phyloP scores from a whole-genome alignment of 2,888 invertebrate species.

The Cephalotes varians region DNA sequence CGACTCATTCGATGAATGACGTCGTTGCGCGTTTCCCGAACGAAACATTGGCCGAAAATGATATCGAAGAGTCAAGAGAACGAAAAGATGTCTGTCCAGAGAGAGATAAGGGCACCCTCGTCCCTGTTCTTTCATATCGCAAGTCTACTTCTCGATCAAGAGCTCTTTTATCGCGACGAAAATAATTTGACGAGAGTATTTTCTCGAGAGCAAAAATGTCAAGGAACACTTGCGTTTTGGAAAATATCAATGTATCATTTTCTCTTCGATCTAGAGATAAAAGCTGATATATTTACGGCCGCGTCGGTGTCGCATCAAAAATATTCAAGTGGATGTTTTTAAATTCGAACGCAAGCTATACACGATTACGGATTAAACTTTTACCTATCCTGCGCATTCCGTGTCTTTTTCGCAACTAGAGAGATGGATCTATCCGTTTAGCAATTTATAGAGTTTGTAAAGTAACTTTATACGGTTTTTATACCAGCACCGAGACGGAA shows the following conservation, averaged over 20 bases:
- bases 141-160: not conserved
- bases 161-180: not conserved
- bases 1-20: not conserved
- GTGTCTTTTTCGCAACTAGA: slow-evolving; percentile 5
- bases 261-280: not conserved
- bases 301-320: not conserved
- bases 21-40: slow-evolving; percentile 9
- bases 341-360: not conserved
- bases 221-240: not conserved
- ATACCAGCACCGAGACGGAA: not conserved
- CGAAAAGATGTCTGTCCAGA: slow-evolving; percentile 57
- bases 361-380: slow-evolving; percentile 21
- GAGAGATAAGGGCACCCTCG: slow-evolving; percentile 46
- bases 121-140: slow-evolving; percentile 6
- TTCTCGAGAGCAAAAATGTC: not conserved
- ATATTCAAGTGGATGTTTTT: not conserved
- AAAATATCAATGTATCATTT: not conserved
- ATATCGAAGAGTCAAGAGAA: slow-evolving; percentile 24
- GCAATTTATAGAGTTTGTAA: slow-evolving; percentile 39
- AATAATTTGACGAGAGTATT: slow-evolving; percentile 17
- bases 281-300: slow-evolving; percentile 18
- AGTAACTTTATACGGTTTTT: slow-evolving; percentile 39
- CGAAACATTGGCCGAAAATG: slow-evolving; percentile 1
- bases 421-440: slow-evolving; percentile 15
- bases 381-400: not conserved